These are phyloP conservation scores for Hybognathus amarus DNA, from an alignment of 2,797 vertebrate genomes.

Conservation along the genomic window DNA sequence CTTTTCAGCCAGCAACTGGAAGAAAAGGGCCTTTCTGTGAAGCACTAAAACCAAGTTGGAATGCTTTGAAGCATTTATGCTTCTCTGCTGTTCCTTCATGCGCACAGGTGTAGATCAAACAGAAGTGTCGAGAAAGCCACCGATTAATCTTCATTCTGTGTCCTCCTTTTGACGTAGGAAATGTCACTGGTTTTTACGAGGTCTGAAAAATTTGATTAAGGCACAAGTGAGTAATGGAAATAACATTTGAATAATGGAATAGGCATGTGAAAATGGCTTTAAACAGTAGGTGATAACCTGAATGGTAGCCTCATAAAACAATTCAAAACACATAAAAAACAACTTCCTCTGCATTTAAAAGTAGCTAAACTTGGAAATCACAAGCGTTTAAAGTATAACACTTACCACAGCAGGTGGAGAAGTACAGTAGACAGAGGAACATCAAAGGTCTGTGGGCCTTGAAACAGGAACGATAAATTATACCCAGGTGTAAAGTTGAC, in stretches of 20 bases:
- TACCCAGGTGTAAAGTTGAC: conserved; percentile 14
- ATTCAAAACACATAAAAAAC: background rate
- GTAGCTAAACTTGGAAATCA: conserved; percentile 3
- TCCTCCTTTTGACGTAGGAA: background rate
- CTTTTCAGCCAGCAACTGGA: conserved; percentile 26
- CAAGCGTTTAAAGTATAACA: conserved; percentile 13
- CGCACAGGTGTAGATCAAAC: conserved; percentile 39
- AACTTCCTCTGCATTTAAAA: background rate
- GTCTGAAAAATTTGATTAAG: conserved; percentile 18
- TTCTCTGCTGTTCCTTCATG: conserved; percentile 31
- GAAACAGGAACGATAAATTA: conserved; percentile 18
- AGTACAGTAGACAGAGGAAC: conserved; percentile 16
- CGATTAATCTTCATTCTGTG: conserved; percentile 26
- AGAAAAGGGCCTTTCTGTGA: conserved; percentile 30
- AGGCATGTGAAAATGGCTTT: conserved; percentile 11
- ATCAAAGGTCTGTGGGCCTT: conserved; percentile 7
- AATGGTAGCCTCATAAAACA: conserved; percentile 14
- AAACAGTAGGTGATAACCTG: conserved; percentile 25
- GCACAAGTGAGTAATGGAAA: conserved; percentile 20
- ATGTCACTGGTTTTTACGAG: background rate
- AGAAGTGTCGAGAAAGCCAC: conserved; percentile 6
- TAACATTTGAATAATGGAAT: background rate
- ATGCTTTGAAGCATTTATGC: conserved; percentile 48
- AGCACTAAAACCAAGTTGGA: conserved; percentile 22
- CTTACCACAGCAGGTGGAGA: background rate